These are phyloP conservation scores for Gorsachius magnificus DNA, from an alignment of 2,797 vertebrate genomes.

Conservation along the genomic window DNA sequence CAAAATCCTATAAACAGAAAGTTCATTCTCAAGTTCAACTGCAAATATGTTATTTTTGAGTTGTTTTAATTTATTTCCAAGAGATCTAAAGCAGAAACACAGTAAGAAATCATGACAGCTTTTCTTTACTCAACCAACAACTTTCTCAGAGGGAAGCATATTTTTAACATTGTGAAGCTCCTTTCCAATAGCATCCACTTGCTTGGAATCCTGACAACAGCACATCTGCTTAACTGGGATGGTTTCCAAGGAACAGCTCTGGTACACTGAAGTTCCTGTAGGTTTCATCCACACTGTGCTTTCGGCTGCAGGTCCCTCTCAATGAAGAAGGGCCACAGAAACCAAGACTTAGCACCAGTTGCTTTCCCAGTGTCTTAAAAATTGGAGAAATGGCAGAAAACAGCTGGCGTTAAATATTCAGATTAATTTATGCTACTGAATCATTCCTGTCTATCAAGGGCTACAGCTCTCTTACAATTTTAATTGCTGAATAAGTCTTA, in stretches of 20 bases:
- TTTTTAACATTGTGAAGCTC: constrained; percentile 44
- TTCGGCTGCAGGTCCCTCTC: not conserved
- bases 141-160: constrained; percentile 33
- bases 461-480: not conserved
- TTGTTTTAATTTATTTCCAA: constrained; percentile 31
- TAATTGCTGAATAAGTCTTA: not conserved
- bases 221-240: constrained; percentile 28
- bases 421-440: not conserved
- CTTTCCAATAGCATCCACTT: constrained; percentile 35
- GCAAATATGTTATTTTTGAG: constrained; percentile 22
- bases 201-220: constrained; percentile 43
- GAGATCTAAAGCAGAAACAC: constrained; percentile 27
- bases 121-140: constrained; percentile 55
- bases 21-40: constrained; percentile 32
- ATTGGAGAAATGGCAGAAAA: not conserved
- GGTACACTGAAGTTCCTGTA: not conserved
- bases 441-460: not conserved
- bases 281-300: not conserved
- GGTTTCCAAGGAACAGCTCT: constrained; percentile 23
- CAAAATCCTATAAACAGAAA: constrained; percentile 85
- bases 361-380: not conserved
- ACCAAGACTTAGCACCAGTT: not conserved
- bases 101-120: constrained; percentile 29
- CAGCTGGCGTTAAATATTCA: not conserved
- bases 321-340: not conserved